These are phyloP conservation scores for Cydia splendana DNA, from an alignment of 1,140 invertebrate genomes.

Conservation along the genomic window DNA sequence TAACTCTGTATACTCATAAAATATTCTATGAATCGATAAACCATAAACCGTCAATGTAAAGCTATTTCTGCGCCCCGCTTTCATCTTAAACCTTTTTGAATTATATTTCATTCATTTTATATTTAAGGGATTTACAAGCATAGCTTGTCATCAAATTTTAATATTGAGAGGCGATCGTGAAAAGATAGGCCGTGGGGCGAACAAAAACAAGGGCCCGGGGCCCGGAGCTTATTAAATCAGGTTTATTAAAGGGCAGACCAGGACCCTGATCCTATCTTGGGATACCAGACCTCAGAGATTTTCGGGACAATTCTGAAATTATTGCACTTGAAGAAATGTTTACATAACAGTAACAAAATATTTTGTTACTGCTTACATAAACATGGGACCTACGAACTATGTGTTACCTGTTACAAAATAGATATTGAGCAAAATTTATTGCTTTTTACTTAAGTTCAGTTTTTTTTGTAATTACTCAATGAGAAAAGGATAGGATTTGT, in stretches of 20 bases:
- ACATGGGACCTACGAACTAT: too few relatives aligned
- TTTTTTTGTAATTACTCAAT: too few relatives aligned
- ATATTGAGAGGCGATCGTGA: conserved; percentile 31
- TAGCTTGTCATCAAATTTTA: conserved; percentile 31
- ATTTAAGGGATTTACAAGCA: conserved; percentile 25
- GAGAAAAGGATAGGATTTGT: too few relatives aligned
- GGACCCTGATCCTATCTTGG: conserved; percentile 21
- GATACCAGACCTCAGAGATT: neutral
- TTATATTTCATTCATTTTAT: conserved; percentile 27
- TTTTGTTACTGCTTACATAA: too few relatives aligned
- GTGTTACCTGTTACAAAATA: too few relatives aligned
- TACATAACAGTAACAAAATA: too few relatives aligned
- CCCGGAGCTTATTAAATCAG: conserved; percentile 40
- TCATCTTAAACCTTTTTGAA: conserved; percentile 8
- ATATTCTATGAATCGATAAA: neutral
- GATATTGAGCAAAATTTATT: too few relatives aligned
- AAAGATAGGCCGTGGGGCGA: conserved; percentile 18
- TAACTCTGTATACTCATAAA: neutral
- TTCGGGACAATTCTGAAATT: neutral
- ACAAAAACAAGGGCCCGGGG: conserved; percentile 16
- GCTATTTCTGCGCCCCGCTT: conserved; percentile 5
- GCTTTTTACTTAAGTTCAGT: too few relatives aligned
- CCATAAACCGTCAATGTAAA: neutral
- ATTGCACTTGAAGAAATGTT: neutral
- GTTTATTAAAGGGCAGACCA: conserved; percentile 45